Evolutionary conservation across 2,888 invertebrate species (phyloP), one percentile per base, ranked within the genome.

Genomic region (Bibio marci): DNA sequence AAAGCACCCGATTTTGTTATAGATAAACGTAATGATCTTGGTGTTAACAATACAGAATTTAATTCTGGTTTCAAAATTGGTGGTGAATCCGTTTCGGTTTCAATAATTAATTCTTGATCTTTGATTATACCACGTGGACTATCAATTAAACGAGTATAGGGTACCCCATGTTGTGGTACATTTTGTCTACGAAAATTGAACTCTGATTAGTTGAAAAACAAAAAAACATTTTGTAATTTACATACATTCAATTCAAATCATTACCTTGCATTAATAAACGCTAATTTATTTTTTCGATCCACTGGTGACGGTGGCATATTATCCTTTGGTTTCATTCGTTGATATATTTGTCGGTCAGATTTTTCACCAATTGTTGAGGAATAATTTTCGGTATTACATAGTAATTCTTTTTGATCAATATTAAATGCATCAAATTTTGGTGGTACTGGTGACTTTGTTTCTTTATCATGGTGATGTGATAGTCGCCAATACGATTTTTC

Each of bases 1-100:
- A 86, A 87, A 3, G 79, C 76, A 54, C 85, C 86, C 46, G 83
- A 85, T 53, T 87, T 86, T 1, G 78, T 76, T n/a, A 63, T 57
- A n/a, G 72, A 70, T 4, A 73, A 67, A 35, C 64, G 67, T 27
- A 62, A 26, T 13, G 38, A 35, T 38, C 37, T 42, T 10, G 36
- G 39, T 4, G 39, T 37, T 17, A 17, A n/a, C 7, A 36, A n/a
- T 39, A 43, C 46, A 3, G 57, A 50, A 63, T 63, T 50, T 48
- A 58, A 58, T 13, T 67, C 58, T 59, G 74, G 54, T 73, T 78
- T 32, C 73, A 63, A 60, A 70, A 76, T 1, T 35, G 79, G 66
- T 58, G 79, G 80, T 2, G 69, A 66, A 25, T 69, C 58, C 8
- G 60, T 62, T 2, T 70, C 57, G 4, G 22, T 22, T 22, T 22